A percentile compares a stretch with the other conserved stretches of the same genome.
These are phyloP conservation scores for Apodemus agrarius DNA, from an alignment of 2,797 vertebrate genomes.

Conservation along the genomic window DNA sequence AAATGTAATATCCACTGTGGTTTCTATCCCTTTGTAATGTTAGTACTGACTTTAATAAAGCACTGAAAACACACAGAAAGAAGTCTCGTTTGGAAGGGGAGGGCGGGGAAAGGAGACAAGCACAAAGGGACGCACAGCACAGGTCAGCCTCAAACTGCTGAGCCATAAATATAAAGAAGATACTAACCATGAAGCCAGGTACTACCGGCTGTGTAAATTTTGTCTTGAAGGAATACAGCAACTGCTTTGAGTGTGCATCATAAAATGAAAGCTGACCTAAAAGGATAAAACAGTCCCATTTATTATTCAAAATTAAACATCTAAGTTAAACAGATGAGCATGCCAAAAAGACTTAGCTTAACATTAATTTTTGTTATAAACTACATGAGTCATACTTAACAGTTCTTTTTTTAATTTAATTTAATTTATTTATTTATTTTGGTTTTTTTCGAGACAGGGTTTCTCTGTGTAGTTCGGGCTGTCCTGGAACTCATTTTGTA, in stretches of 20 bases:
- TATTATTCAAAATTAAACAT: conserved; percentile 57
- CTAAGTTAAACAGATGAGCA: conserved; percentile 39
- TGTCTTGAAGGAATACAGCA: conserved; percentile 94
- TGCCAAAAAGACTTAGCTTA: conserved; percentile 1
- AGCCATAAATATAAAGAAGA: conserved; percentile 40
- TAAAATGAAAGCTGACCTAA: conserved; percentile 94
- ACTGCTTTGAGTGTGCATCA: conserved; percentile 92
- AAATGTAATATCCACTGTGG: neutral
- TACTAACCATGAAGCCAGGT: conserved; percentile 96
- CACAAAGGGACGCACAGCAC: neutral
- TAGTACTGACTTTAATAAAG: conserved; percentile 60
- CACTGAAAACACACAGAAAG: conserved; percentile 19
- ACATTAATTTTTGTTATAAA: conserved; percentile 42
- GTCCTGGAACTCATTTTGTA: too few relatives aligned
- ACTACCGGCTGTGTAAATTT: conserved; percentile 95
- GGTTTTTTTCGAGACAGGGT: too few relatives aligned
- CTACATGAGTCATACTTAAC: conserved; percentile 20
- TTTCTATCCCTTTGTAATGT: neutral
- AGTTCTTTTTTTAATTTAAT: too few relatives aligned
- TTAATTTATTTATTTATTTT: too few relatives aligned
- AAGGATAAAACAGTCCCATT: conserved; percentile 62
- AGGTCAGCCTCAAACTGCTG: conserved; percentile 40
- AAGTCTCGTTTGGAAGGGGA: neutral
- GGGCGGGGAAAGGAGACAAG: neutral
- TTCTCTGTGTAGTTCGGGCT: too few relatives aligned